These are phyloP conservation scores for Lithophane semibrunnea DNA, from an alignment of 2,888 invertebrate genomes.

Conservation along the genomic window DNA sequence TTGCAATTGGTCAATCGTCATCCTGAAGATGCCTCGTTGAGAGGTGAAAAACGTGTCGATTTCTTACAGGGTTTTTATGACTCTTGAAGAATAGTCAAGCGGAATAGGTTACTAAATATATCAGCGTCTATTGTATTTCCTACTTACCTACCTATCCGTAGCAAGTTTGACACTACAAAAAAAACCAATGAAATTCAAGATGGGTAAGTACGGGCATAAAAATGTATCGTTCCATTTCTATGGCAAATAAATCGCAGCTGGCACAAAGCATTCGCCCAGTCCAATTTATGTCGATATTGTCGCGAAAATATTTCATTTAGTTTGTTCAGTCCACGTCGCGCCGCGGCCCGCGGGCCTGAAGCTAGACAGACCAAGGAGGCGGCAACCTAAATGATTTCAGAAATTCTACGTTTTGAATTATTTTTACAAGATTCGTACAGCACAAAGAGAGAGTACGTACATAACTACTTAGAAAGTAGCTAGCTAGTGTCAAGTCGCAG, in stretches of 20 bases:
- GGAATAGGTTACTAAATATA: no score
- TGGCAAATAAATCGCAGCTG: slow-evolving; percentile 76
- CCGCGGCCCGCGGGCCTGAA: slow-evolving; percentile 20
- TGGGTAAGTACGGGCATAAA: slow-evolving; percentile 67
- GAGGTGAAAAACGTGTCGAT: no score
- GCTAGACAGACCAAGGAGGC: slow-evolving; percentile 18
- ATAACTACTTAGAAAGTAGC: neutral
- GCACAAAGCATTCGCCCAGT: slow-evolving; percentile 69
- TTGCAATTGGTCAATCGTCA: no score
- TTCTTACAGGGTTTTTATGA: no score
- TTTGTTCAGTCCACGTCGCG: slow-evolving; percentile 44
- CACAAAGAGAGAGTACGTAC: neutral
- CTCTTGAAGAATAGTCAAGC: no score
- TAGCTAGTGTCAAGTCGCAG: neutral
- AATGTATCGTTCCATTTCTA: slow-evolving; percentile 73
- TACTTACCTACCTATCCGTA: neutral
- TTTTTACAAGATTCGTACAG: neutral
- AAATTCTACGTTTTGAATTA: slow-evolving; percentile 22
- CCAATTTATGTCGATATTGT: slow-evolving; percentile 78
- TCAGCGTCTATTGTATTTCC: no score
- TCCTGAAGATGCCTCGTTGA: no score
- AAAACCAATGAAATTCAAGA: slow-evolving; percentile 52
- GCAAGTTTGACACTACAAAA: slow-evolving; percentile 10
- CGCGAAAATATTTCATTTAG: slow-evolving; percentile 72
- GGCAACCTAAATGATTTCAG: slow-evolving; percentile 26